Conservation (phyloP, 2,888 invertebrate genomes). For the Athripsodes cinereus region DNA sequence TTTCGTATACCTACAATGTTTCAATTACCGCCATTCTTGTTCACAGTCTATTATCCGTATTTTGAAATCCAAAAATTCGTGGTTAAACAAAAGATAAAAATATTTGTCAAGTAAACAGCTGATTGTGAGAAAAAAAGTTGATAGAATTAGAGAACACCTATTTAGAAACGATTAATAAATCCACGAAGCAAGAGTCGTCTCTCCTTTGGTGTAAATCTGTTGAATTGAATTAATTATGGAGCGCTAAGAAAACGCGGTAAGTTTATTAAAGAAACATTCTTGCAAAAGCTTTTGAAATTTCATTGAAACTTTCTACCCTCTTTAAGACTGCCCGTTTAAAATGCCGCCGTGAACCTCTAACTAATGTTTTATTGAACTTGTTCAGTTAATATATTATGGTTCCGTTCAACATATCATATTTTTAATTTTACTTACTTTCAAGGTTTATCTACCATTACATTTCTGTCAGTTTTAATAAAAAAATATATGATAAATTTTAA, state of each 20-base stretch:
- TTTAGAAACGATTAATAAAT: conserved; percentile 4
- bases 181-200: not conserved
- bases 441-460: too few relatives aligned
- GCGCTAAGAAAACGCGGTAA: conserved; percentile 4
- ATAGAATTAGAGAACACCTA: not conserved
- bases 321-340: not conserved
- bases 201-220: not conserved
- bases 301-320: conserved; percentile 6
- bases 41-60: too few relatives aligned
- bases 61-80: too few relatives aligned
- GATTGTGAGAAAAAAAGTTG: not conserved
- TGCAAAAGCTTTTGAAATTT: conserved; percentile 9
- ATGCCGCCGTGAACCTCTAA: not conserved
- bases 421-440: too few relatives aligned
- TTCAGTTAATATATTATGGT: not conserved
- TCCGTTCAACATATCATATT: too few relatives aligned
- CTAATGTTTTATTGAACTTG: not conserved
- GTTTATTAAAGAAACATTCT: conserved; percentile 11
- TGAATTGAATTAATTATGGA: conserved; percentile 7
- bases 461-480: too few relatives aligned
- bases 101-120: too few relatives aligned
- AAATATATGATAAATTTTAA: too few relatives aligned
- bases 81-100: too few relatives aligned
- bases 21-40: too few relatives aligned
- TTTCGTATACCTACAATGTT: too few relatives aligned